Percentiles rank a stretch among this genome's conserved stretches.
Evolutionary conservation across 1,140 invertebrate genomes (phyloP).

Genomic region (Argopecten irradians): DNA sequence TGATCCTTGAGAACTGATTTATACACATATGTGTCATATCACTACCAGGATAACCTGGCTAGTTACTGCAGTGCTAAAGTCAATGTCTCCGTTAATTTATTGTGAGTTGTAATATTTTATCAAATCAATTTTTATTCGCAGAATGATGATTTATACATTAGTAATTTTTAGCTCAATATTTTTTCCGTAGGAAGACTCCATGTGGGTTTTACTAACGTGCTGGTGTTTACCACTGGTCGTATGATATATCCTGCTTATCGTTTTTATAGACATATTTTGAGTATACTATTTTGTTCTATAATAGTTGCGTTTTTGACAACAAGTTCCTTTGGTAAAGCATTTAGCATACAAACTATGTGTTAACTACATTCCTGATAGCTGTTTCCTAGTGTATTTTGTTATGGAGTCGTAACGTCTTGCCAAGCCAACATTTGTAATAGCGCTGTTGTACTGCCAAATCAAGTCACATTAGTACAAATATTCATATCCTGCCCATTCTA

Average conservation of each 20-base stretch:
- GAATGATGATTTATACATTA: background rate
- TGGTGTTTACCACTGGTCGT: background rate
- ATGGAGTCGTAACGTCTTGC: background rate
- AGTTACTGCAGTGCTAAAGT: slow-evolving; percentile 6
- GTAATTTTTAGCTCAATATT: slow-evolving; percentile 22
- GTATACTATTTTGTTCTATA: background rate
- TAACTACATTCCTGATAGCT: background rate
- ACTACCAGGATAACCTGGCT: background rate
- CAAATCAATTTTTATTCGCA: background rate
- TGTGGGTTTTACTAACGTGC: background rate
- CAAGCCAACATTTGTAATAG: background rate
- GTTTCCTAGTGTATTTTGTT: background rate
- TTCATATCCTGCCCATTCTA: too few species aligned
- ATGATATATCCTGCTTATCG: background rate
- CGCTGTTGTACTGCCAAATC: background rate
- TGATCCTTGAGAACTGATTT: background rate
- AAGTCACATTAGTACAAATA: too few species aligned
- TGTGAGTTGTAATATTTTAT: slow-evolving; percentile 18
- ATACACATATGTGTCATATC: background rate
- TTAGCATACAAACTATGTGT: background rate
- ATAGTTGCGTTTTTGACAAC: slow-evolving; percentile 12
- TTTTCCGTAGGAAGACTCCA: background rate
- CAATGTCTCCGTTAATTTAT: slow-evolving; percentile 1
- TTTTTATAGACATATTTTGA: background rate
- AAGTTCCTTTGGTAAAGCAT: background rate